Evolutionary conservation across 1,140 invertebrate species (phyloP), one percentile per base, ranked within the genome.

Genomic region (Drosophila baimaii): DNA sequence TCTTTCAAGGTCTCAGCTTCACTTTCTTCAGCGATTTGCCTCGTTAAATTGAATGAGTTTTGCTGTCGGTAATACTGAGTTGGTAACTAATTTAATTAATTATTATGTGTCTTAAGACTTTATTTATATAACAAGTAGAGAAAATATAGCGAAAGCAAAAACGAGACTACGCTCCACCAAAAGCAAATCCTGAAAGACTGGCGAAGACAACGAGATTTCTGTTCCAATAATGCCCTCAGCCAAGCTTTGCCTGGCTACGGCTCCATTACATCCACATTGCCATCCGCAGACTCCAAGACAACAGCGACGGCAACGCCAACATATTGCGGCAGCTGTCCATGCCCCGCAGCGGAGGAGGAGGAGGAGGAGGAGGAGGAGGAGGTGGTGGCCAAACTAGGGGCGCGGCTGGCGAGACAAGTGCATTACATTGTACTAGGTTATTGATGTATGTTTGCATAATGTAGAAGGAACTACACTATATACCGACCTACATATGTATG

Each of bases 401-500:
- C 73, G 51, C 61, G 71, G 52, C 58, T 69, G 68, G 58, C 75
- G 68, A 51, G 65, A 66, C 73, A 74, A 84, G 81, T 78, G 68
- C 77, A 81, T 71, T 81, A 78, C 77, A 73, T 59, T 37, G 49
- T 79, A 55, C 64, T 65, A 66, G 75, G 75, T 79, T 85, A 85
- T 85, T 85, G 81, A 81, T 81, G 62, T 86, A 77, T 57, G 72
- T 62, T 81, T 63, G 62, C 69, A 79, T 78, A 75, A 77, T 66
- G 65, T 56, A 68, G 62, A 56, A 33, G 57, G 63, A 76, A 66
- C 37, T 52, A 55, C 76, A 70, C 56, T 55, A 51, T 54, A 52
- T 69, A 39, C 29, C 21, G 29, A 21, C 19, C n/a, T 25, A 39
- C 33, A 51, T 61, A 37, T 44, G 39, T 29, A 39, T 15, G 58